Evolutionary conservation across 2,797 vertebrate species (phyloP).

Genomic region (Takifugu ocellatus): DNA sequence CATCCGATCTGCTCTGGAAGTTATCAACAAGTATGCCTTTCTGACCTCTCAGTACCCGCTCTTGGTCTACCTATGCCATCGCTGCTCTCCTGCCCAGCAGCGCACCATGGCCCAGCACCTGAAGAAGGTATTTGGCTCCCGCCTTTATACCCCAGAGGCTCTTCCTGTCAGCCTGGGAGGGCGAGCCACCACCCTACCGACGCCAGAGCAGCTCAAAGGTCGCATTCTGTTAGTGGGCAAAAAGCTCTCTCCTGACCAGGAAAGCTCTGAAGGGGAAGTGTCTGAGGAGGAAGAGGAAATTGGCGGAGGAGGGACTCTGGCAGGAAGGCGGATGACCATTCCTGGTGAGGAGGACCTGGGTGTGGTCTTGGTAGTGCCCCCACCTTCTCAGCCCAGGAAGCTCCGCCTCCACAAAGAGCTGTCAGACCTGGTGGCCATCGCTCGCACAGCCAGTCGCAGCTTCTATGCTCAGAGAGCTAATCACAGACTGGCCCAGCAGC

Average conservation of each 20-base stretch:
- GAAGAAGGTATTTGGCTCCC: slow-evolving; percentile 84
- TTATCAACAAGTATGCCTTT: slow-evolving; percentile 92
- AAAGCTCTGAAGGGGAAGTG: slow-evolving; percentile 89
- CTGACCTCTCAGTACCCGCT: slow-evolving; percentile 91
- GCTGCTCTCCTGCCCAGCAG: slow-evolving; percentile 89
- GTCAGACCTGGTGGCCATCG: slow-evolving; percentile 85
- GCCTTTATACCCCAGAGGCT: slow-evolving; percentile 85
- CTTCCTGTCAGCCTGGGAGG: slow-evolving; percentile 70
- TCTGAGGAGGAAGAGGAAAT: slow-evolving; percentile 96
- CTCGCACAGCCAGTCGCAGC: slow-evolving; percentile 71
- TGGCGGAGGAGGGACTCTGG: slow-evolving; percentile 74
- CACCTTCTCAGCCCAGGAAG: slow-evolving; percentile 83
- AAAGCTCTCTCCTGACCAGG: slow-evolving; percentile 80
- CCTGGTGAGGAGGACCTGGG: slow-evolving; percentile 80
- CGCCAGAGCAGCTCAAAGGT: slow-evolving; percentile 89
- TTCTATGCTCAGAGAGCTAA: slow-evolving; percentile 71
- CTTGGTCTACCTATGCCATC: slow-evolving; percentile 90
- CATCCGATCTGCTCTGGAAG: slow-evolving; percentile 87
- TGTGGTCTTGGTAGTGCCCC: slow-evolving; percentile 79
- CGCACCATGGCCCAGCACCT: slow-evolving; percentile 86
- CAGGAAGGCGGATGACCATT: slow-evolving; percentile 78
- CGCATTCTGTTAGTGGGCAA: slow-evolving; percentile 91
- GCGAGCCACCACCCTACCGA: slow-evolving; percentile 79
- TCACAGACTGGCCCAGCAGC: slow-evolving; percentile 60
- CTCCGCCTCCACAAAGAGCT: slow-evolving; percentile 82